Evolutionary conservation across 2,797 vertebrate genomes (phyloP), one percentile per base, ranked within the genome.

Genomic region (Sebastes itinus): DNA sequence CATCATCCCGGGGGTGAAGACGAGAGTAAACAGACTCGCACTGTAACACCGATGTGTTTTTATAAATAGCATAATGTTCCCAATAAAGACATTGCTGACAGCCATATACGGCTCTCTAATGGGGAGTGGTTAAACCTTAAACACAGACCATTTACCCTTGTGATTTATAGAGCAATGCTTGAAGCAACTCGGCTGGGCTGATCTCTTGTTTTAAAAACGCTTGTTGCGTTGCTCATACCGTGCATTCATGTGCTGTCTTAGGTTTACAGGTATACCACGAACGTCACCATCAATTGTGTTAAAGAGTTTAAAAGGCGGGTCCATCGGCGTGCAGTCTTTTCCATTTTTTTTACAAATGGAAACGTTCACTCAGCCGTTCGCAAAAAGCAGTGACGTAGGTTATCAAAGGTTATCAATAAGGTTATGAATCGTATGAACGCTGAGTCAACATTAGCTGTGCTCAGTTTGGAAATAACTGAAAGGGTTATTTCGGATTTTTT

Each of bases 161-260:
- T 84, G 88, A 94, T 93, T 94, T 89, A 93, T 90, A 71, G 78
- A 68, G 75, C 83, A 30, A 32, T 20, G 78, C 66, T 67, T 46
- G 66, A 61, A 77, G 82, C 69, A 71, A 9, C 54, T 42, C 7
- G 7, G 18, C 46, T 8, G 68, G 25, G 56, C 28, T 60, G 76
- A 46, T 55, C 66, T 74, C 59, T 58, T 49, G 70, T 76, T 75
- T 32, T 76, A 55, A 78, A 80, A 68, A 46, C 3, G 3, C 9
- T 22, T 2, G 18, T 61, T 70, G n/a, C 56, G 55, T 33, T n/a
- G 56, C 28, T 69, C 46, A 22, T 22, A 7, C 54, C 59, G 42
- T 11, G 14, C 35, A 28, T 5, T 56, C 11, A 56, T 30, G 14
- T 13, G 7, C 32, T 38, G 27, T 25, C 35, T 66, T 22, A 5